Percentiles rank a stretch among this genome's conserved stretches.
These are phyloP conservation scores for Poecilobothrus nobilitatus DNA, from an alignment of 2,888 invertebrate genomes.

Conservation along the genomic window DNA sequence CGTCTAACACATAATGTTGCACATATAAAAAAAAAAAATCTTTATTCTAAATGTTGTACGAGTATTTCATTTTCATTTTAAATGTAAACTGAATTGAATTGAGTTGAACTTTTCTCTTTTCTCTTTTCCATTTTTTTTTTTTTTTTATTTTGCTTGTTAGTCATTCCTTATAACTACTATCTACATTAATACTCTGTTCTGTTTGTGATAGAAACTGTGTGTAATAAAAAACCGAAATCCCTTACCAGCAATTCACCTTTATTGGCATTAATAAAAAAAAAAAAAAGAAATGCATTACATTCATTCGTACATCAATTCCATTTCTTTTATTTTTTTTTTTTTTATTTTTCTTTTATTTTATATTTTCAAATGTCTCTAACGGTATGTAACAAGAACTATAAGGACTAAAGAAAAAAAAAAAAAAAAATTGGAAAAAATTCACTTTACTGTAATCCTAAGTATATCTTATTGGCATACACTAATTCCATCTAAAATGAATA, in stretches of 20 bases:
- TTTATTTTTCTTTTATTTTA: no score
- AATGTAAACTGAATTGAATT: neutral
- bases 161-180: no score
- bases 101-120: neutral
- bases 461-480: neutral
- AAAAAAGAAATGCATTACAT: neutral
- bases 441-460: neutral
- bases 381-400: neutral
- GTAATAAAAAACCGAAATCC: neutral
- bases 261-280: neutral
- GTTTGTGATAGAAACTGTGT: neutral
- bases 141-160: no score
- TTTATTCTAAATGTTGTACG: neutral
- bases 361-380: neutral
- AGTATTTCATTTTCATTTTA: neutral
- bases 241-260: constrained; percentile 6
- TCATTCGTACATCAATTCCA: neutral
- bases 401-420: neutral
- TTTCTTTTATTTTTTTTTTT: no score
- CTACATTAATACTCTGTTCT: neutral
- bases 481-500: no score
- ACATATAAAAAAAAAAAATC: no score
- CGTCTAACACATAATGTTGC: no score
- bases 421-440: neutral
- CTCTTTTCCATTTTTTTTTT: neutral